phyloP scores from a whole-genome alignment of 2,888 invertebrate genomes.

The Stenotaenia linearis region DNA sequence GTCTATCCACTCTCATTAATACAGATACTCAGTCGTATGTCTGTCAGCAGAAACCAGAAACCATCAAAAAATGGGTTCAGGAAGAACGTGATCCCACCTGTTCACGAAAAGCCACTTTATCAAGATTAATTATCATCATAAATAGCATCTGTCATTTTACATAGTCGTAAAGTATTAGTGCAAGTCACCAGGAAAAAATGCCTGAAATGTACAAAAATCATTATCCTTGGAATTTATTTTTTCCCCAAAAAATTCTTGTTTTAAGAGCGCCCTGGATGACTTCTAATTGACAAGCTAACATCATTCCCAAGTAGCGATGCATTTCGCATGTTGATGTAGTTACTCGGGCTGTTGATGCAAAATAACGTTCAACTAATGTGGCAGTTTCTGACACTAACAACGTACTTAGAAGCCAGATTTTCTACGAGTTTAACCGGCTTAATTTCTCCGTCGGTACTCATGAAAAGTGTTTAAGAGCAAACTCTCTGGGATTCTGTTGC shows the following conservation, averaged over 20 bases:
- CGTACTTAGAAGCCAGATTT: constrained; percentile 23
- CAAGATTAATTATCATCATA: constrained; percentile 11
- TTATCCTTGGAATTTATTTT: neutral
- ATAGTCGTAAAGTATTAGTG: neutral
- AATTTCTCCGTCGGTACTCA: constrained; percentile 26
- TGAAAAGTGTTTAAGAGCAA: constrained; percentile 26
- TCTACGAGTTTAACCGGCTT: constrained; percentile 24
- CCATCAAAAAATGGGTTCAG: constrained; percentile 1
- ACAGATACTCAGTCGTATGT: constrained; percentile 8
- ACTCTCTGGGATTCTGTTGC: constrained; percentile 10
- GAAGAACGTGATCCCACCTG: constrained; percentile 24
- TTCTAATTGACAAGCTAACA: constrained; percentile 14
- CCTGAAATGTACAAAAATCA: neutral
- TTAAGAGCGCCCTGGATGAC: neutral
- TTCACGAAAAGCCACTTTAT: constrained; percentile 14
- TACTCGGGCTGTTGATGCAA: constrained; percentile 26
- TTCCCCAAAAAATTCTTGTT: neutral
- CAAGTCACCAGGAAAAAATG: neutral
- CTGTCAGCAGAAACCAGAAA: neutral
- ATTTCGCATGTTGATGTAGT: constrained; percentile 20
- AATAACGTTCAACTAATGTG: constrained; percentile 26
- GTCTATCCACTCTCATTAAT: neutral
- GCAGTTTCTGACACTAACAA: constrained; percentile 26
- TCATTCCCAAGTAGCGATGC: neutral
- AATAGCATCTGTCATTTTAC: constrained; percentile 1